Conservation (phyloP, 2,797 vertebrate species). For the Intellagama lesueurii region DNA sequence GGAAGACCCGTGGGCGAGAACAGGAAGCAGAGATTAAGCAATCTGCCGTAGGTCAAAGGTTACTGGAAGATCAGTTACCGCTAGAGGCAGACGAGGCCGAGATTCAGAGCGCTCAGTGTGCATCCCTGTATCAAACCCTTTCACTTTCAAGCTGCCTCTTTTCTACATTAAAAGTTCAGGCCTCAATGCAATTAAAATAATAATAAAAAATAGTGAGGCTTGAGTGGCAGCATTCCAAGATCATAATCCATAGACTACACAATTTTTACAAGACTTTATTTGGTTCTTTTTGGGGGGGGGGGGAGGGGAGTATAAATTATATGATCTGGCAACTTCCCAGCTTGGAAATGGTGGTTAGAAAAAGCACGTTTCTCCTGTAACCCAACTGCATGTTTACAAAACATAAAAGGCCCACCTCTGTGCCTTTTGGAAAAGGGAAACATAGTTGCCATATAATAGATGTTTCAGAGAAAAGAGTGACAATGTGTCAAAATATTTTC, state of each 20-base stretch:
- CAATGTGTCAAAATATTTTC: slow-evolving; percentile 8
- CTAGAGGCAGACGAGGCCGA: slow-evolving; percentile 36
- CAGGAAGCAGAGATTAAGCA: slow-evolving; percentile 65
- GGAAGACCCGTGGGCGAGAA: slow-evolving; percentile 51
- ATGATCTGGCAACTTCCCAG: not conserved
- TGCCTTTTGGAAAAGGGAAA: not conserved
- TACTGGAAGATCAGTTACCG: slow-evolving; percentile 59
- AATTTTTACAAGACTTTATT: slow-evolving; percentile 11
- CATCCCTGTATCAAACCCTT: not conserved
- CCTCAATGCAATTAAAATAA: slow-evolving; percentile 20
- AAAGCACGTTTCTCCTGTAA: not conserved
- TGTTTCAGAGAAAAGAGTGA: not conserved
- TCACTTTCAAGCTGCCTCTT: slow-evolving; percentile 21
- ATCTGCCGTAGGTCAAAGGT: slow-evolving; percentile 60
- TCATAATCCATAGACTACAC: slow-evolving; percentile 11
- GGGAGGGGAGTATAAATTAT: not conserved
- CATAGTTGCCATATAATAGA: not conserved
- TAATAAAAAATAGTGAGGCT: not conserved
- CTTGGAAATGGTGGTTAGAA: too few relatives aligned
- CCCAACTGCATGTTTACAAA: not conserved
- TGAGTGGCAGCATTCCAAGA: not conserved
- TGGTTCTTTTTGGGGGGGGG: not conserved
- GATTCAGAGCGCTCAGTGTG: not conserved
- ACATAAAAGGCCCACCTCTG: not conserved
- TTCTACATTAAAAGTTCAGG: not conserved